Conservation (phyloP, 2,888 invertebrate species). For the Athetis lepigone region DNA sequence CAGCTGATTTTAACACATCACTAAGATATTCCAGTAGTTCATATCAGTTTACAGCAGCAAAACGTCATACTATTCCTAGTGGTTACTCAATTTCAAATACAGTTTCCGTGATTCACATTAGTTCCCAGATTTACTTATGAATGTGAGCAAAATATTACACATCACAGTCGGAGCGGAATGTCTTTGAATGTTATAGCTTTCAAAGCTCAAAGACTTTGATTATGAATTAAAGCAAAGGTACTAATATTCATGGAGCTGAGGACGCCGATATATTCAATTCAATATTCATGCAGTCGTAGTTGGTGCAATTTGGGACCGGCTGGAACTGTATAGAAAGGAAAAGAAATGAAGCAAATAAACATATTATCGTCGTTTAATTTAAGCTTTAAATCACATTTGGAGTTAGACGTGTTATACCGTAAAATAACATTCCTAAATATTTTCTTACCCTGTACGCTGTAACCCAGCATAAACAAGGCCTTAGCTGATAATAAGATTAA, state of each 20-base stretch:
- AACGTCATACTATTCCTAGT: constrained; percentile 5
- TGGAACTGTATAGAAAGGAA: background rate
- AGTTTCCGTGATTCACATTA: constrained; percentile 28
- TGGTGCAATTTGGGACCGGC: constrained; percentile 6
- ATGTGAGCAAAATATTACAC: constrained; percentile 34
- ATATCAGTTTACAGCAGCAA: background rate
- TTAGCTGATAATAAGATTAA: background rate
- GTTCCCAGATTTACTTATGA: constrained; percentile 16
- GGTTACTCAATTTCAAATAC: constrained; percentile 14
- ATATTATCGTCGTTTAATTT: too few relatives aligned
- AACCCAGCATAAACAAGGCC: background rate
- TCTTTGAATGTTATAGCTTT: constrained; percentile 41
- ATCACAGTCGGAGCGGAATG: constrained; percentile 28
- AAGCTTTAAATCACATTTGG: too few relatives aligned
- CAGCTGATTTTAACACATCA: too few relatives aligned
- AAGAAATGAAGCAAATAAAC: background rate
- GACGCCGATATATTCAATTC: constrained; percentile 29
- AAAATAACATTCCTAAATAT: background rate
- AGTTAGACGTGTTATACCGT: background rate
- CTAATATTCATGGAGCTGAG: constrained; percentile 9
- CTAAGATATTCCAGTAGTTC: background rate
- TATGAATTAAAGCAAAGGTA: constrained; percentile 22
- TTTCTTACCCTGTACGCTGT: background rate
- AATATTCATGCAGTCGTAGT: constrained; percentile 27
- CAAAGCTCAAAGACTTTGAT: constrained; percentile 33